Conservation (phyloP, 2,797 vertebrate genomes). For the Karalla daura region DNA sequence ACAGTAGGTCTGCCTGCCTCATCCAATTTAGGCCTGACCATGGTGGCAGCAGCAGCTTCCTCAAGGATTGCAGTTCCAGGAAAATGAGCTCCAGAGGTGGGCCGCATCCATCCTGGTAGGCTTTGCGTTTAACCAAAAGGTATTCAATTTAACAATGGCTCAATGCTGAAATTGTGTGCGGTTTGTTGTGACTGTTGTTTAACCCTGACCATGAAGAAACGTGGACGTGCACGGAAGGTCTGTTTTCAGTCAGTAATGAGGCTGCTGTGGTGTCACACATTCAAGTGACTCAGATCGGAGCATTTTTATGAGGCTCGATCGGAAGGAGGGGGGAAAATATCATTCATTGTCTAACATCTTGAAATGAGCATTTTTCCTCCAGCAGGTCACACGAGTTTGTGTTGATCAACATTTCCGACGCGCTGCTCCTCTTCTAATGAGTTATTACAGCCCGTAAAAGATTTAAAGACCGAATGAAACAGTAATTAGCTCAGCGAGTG, state of each 20-base stretch:
- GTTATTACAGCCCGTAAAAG: not conserved
- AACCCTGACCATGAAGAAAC: not conserved
- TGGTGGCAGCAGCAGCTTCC: slow-evolving; percentile 1
- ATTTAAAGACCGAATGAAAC: not conserved
- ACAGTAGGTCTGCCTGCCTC: slow-evolving; percentile 18
- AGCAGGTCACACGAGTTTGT: not conserved
- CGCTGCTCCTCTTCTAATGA: not conserved
- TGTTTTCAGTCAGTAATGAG: not conserved
- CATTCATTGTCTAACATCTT: no score
- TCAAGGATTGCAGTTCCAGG: slow-evolving; percentile 25
- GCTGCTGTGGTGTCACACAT: not conserved
- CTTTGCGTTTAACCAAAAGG: slow-evolving; percentile 8
- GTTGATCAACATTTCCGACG: not conserved
- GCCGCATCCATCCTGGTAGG: slow-evolving; percentile 33
- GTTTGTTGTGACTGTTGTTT: not conserved
- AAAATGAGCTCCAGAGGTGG: slow-evolving; percentile 36
- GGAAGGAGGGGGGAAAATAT: no score
- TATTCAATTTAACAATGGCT: not conserved
- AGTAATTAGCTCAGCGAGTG: not conserved
- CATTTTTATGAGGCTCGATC: no score
- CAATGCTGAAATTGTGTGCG: slow-evolving; percentile 5
- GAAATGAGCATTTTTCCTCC: not conserved
- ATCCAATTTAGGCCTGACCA: slow-evolving; percentile 18
- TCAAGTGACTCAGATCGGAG: no score
- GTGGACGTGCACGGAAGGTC: not conserved